A percentile compares a stretch with the other conserved stretches of the same genome.
Evolutionary conservation across 1,140 invertebrate genomes (phyloP).

Genomic region (Venturia canescens): DNA sequence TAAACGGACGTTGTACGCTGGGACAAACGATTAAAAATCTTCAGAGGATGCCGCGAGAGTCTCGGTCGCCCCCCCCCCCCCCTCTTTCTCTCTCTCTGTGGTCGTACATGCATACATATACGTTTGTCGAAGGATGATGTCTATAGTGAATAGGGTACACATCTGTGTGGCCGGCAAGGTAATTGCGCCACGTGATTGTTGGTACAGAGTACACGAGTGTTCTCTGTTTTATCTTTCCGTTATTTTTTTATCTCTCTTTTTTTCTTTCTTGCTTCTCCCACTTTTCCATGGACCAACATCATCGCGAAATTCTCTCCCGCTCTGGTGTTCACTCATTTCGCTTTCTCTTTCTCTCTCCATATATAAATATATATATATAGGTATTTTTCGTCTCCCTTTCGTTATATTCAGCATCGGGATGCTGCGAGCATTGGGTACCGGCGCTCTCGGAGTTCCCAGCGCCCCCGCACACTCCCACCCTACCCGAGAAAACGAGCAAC

Average conservation of each 20-base stretch:
- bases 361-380: neutral
- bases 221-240: constrained; percentile 43
- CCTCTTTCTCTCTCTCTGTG: too few species aligned
- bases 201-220: constrained; percentile 57
- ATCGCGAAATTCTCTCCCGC: constrained; percentile 47
- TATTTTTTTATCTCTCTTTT: constrained; percentile 28
- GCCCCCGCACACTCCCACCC: constrained; percentile 49
- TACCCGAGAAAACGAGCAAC: constrained; percentile 73
- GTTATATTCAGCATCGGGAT: constrained; percentile 8
- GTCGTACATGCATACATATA: constrained; percentile 8
- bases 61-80: constrained; percentile 39
- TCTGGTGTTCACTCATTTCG: constrained; percentile 32
- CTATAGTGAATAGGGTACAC: constrained; percentile 52
- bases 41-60: constrained; percentile 64
- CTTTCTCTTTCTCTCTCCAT: constrained; percentile 30
- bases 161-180: constrained; percentile 62
- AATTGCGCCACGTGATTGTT: constrained; percentile 70
- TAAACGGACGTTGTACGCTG: constrained; percentile 59
- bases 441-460: constrained; percentile 61
- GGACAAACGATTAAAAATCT: constrained; percentile 66
- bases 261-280: constrained; percentile 45
- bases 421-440: constrained; percentile 51
- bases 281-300: constrained; percentile 28
- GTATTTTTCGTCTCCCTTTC: constrained; percentile 13
- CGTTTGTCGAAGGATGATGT: neutral